Base-by-base conservation (phyloP, 2,888 invertebrate genomes). In the Ethmia dodecea region DNA sequence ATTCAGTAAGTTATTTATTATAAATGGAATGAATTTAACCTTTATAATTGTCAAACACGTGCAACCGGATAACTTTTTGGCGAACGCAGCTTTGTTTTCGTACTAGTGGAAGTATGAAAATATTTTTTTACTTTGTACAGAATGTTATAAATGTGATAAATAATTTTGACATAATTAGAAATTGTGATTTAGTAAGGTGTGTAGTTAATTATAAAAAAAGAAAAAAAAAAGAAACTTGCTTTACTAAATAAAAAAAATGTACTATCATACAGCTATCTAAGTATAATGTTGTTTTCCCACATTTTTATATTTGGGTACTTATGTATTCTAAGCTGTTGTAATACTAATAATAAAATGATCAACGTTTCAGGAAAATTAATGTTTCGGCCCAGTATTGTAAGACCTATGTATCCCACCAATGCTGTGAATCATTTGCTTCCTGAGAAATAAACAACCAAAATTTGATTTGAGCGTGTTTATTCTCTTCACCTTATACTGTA, bases 351-450 rank as follows among this genome's bases (percentile, higher is more conserved):
- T 60, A 63, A 58, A 60, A 31, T 53, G 45, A 65, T 63, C 54
- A 52, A 53, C 56, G 55, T 60, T 64, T 69, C 74, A 78, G 80
- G 81, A 71, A 69, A 60, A 55, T 52, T 37, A 67, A 72, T 74
- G 71, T 79, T 77, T 81, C 74, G 77, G 74, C 80, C 76, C 77
- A 73, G 74, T 76, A 67, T 81, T 76, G 71, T 77, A 75, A 74
- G 68, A 76, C 71, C 74, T 72, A 49, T 84, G 76, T 84, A 81
- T 73, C 83, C 86, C 84, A 86, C 86, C 86, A 81, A 79, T 81
- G 84, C 84, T 84, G 83, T 86, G 83, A 84, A 83, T 77, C 84
- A 77, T 86, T 84, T 80, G 83, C 84, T 86, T 86, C 83, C 81
- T 83, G 83, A 80, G 55, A 76, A 84, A 81, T 84, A 84, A 84